phyloP scores from a whole-genome alignment of 2,888 invertebrate genomes.

The Dasysyrphus tricinctus region DNA sequence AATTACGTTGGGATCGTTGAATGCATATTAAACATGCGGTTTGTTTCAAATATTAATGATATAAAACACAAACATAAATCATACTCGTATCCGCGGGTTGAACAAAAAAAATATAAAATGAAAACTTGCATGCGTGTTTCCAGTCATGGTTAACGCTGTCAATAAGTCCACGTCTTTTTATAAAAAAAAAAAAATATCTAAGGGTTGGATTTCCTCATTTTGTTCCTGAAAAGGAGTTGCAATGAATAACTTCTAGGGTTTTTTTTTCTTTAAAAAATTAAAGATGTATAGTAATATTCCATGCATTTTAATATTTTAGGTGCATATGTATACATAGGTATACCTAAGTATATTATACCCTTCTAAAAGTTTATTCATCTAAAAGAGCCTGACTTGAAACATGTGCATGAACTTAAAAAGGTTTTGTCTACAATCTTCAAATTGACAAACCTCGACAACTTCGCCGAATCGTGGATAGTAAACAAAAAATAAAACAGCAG shows the following conservation, averaged over 20 bases:
- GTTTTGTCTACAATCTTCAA: background rate
- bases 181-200: slow-evolving; percentile 1
- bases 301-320: too few species aligned
- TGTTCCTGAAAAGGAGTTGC: background rate
- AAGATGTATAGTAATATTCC: too few species aligned
- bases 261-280: too few species aligned
- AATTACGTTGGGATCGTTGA: background rate
- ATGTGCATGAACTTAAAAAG: too few species aligned
- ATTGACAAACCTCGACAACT: background rate
- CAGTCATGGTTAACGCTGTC: slow-evolving; percentile 37
- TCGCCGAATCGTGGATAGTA: too few species aligned
- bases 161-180: slow-evolving; percentile 32
- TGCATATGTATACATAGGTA: too few species aligned
- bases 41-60: slow-evolving; percentile 9
- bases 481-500: too few species aligned
- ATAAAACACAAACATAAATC: background rate
- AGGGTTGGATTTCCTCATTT: background rate
- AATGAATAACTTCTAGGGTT: too few species aligned
- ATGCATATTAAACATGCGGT: background rate
- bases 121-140: slow-evolving; percentile 38
- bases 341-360: too few species aligned
- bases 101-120: background rate
- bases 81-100: background rate
- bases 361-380: too few species aligned
- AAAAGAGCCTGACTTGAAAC: too few species aligned